Evolutionary conservation across 1,140 invertebrate genomes (phyloP), one percentile per base, ranked within the genome.

Genomic region (Lineus longissimus): DNA sequence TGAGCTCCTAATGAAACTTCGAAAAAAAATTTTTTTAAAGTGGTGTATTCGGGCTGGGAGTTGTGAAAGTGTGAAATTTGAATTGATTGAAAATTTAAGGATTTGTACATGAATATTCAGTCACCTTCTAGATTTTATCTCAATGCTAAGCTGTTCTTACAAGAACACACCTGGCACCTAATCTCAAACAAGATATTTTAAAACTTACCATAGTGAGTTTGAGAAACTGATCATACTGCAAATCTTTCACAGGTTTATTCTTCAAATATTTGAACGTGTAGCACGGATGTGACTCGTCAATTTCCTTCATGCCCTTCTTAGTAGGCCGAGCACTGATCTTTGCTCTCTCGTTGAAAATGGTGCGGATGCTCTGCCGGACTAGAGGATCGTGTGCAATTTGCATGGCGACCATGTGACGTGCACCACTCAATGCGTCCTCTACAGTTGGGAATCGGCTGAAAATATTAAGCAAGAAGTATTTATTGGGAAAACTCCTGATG

Each of bases 341-440:
- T 0, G 95, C 94, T 56, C 93, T 83, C 80, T 98, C 93, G 77
- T 91, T 92, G 79, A 93, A 95, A n/a, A 90, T 88, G 79, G 95
- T 90, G 1, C 97, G 82, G 1, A 97, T 86, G 65, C 89, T 90
- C 73, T 90, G 89, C 0, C 95, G 84, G 0, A 98, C 89, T 25
- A 93, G 78, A 0, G 97, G 96, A 78, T 99, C 95, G 45, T 91
- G 86, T 0, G 94, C 90, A 30, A 99, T 81, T 79, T 98, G 95
- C 67, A 91, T 90, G 0, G 95, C 93, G 0, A 98, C 91, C 89
- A 99, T 95, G 77, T 92, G 92, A 71, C 93, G 91, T 0, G 89
- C 92, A 2, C 93, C 95, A 75, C 91, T 89, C 23, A 85, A 64
- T 0, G 79, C 78, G 56, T 79, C 76, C 51, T 82, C 78, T 27